phyloP scores from a whole-genome alignment of 2,797 vertebrate genomes.

The Crypturellus tataupa region DNA sequence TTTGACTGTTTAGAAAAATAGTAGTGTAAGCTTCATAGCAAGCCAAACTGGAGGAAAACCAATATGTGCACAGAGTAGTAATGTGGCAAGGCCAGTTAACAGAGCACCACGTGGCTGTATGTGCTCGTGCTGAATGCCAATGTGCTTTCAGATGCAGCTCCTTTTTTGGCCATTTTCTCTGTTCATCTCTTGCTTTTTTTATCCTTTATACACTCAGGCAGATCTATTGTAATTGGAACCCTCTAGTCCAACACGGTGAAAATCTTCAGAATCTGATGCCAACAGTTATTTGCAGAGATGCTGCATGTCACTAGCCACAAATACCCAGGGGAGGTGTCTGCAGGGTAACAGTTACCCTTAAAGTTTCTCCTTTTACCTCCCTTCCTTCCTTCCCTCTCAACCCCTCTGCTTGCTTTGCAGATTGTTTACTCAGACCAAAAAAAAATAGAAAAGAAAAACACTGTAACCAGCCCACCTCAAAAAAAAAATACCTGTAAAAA shows the following conservation, averaged over 20 bases:
- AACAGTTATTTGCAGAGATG: background rate
- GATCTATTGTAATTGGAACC: background rate
- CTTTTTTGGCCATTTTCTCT: background rate
- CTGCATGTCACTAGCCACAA: fast-evolving
- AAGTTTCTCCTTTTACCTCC: background rate
- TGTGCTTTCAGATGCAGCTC: background rate
- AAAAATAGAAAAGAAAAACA: background rate
- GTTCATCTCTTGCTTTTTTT: background rate
- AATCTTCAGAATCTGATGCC: background rate
- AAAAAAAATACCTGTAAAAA: background rate
- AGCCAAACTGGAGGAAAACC: background rate
- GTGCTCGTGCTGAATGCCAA: background rate
- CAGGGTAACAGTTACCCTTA: fast-evolving
- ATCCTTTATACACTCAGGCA: background rate
- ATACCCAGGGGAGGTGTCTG: background rate
- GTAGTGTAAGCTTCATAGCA: background rate
- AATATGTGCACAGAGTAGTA: background rate
- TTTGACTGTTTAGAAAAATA: background rate
- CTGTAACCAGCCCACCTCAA: no score
- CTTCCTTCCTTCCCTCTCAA: no score
- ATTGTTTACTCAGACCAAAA: background rate
- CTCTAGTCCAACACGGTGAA: background rate
- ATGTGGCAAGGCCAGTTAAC: background rate
- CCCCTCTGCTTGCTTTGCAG: background rate
- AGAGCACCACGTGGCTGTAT: background rate